Evolutionary conservation across 2,113 vertebrate genomes (phyloP).

Genomic region (Empidonax alnorum): DNA sequence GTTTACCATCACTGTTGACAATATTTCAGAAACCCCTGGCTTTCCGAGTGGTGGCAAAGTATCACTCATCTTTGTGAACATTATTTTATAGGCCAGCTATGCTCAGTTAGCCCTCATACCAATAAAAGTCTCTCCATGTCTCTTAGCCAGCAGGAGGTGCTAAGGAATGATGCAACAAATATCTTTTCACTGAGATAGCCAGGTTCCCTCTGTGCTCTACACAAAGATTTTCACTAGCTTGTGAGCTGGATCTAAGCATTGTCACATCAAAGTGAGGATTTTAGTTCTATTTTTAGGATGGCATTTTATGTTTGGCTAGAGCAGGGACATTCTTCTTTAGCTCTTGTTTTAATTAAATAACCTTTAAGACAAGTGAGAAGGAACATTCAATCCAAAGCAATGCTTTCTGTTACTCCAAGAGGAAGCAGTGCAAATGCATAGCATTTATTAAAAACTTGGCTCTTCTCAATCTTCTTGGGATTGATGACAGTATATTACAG

Average conservation of each 20-base stretch:
- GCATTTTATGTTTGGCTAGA: not conserved
- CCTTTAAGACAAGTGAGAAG: conserved; percentile 20
- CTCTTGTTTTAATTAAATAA: conserved; percentile 42
- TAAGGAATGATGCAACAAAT: conserved; percentile 6
- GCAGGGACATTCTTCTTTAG: conserved; percentile 4
- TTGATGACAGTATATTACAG: not conserved
- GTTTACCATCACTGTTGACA: not conserved
- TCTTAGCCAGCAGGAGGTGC: not conserved
- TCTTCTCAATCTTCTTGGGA: not conserved
- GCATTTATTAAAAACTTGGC: not conserved
- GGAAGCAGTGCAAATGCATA: not conserved
- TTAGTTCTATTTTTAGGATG: conserved; percentile 24
- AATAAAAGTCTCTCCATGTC: not conserved
- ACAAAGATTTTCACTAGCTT: not conserved
- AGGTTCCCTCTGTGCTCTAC: not conserved
- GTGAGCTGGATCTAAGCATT: not conserved
- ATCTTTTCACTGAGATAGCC: not conserved
- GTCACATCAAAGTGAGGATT: conserved; percentile 2
- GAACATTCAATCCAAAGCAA: not conserved
- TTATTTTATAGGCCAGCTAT: not conserved
- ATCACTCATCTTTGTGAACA: not conserved
- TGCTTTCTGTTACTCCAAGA: not conserved
- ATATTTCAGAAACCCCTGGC: not conserved
- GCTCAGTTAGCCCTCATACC: not conserved
- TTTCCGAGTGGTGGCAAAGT: not conserved